These are phyloP conservation scores for Drosophila rellima DNA, from an alignment of 2,888 invertebrate genomes.

Conservation along the genomic window DNA sequence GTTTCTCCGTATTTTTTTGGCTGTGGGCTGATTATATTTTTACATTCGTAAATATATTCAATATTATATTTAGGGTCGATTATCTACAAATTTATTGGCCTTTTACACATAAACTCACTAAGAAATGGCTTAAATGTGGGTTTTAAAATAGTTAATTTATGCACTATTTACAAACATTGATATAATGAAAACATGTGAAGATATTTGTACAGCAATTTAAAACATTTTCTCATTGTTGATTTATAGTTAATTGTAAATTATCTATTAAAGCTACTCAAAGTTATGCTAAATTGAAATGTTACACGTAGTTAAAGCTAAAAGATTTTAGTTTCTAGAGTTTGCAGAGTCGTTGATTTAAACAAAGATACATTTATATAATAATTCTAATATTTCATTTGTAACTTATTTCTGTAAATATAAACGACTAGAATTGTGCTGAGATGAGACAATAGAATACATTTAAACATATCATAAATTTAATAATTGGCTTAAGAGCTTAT, in stretches of 20 bases:
- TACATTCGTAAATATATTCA: slow-evolving; percentile 34
- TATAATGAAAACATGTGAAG: slow-evolving; percentile 30
- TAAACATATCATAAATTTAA: slow-evolving; percentile 34
- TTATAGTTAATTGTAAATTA: slow-evolving; percentile 32
- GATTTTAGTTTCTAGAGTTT: slow-evolving; percentile 10
- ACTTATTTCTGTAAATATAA: slow-evolving; percentile 18
- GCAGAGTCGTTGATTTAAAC: slow-evolving; percentile 35
- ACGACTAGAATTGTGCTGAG: slow-evolving; percentile 73
- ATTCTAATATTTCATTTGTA: slow-evolving; percentile 12
- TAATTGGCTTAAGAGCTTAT: slow-evolving; percentile 21
- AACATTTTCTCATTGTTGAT: slow-evolving; percentile 31
- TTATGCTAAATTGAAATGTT: slow-evolving; percentile 38
- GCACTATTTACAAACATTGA: slow-evolving; percentile 33
- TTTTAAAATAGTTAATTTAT: slow-evolving; percentile 27
- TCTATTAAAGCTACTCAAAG: slow-evolving; percentile 35
- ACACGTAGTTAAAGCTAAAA: slow-evolving; percentile 12
- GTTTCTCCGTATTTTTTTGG: slow-evolving; percentile 3
- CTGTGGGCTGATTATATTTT: slow-evolving; percentile 37
- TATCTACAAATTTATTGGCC: slow-evolving; percentile 43
- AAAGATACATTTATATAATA: not conserved
- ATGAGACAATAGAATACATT: slow-evolving; percentile 40
- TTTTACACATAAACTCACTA: slow-evolving; percentile 51
- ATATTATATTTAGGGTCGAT: slow-evolving; percentile 33
- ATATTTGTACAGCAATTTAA: slow-evolving; percentile 62
- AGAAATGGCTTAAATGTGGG: slow-evolving; percentile 47